Base-by-base conservation (phyloP, 2,888 invertebrate genomes). In the Andrena bicolor region DNA sequence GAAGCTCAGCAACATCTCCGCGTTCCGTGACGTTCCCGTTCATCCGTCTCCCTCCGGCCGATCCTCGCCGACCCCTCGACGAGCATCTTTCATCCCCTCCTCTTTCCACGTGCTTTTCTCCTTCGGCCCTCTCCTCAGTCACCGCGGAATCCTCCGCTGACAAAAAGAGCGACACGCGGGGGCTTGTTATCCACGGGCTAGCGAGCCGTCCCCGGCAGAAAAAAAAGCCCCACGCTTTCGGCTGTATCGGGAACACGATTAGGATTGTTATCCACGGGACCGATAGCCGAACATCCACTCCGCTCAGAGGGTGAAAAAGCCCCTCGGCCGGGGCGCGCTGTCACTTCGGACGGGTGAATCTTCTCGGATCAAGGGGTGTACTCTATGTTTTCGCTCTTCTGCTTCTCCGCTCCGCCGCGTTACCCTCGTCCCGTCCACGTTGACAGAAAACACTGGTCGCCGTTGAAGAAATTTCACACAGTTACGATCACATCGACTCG, bases 61-160 rank as follows among this genome's bases (percentile, higher is more conserved):
- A 7, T 49, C 28, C 20, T 13, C 23, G 23, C 58, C 51, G 23
- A 7, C 30, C 13, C 49, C 32, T 4, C 35, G 32, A 26, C 26
- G 16, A 13, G 79, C 61, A 80, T 82, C 79, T 74, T 82, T 85
- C 76, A 83, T 80, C 63, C 77, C 76, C 58, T 72, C 66, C 64
- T 68, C 49, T 32, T 56, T 30, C 53, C 10, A 30, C 76, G 23
- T 13, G 35, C 41, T 60, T 65, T 83, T 71, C 26, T 23, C 65
- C 76, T 61, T 73, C 72, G 10, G 72, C 48, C 35, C 51, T 13
- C 78, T 86, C 56, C 64, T 76, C 77, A 32, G 80, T 77, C 88
- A 61, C 68, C 66, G 63, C 69, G 64, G 77, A 76, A 85, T 83
- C 83, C 75, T 73, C 30, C 66, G 26, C 26, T 82, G 84, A 86